Evolutionary conservation across 2,113 vertebrate genomes (phyloP), one percentile per base, ranked within the genome.

Genomic region (Etheostoma cragini): DNA sequence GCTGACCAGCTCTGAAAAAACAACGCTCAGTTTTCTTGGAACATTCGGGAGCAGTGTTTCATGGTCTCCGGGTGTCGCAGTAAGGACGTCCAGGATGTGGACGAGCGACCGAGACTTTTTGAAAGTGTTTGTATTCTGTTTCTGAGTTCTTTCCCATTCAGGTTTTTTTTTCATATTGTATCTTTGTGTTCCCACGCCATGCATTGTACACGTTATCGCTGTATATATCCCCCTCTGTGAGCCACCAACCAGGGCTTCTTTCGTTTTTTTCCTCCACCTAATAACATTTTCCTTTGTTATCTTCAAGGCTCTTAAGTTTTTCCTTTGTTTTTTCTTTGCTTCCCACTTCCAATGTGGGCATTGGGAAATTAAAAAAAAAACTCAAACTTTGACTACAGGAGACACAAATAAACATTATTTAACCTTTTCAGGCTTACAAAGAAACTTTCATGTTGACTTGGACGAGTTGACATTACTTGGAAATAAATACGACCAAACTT

Each of bases 281-380:
- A 90, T 84, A 78, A 84, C 66, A 21, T 21, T 80, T 86, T 78
- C n/a, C 61, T 63, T 80, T 80, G 64, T 65, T 13, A 8, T 52
- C 30, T 57, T 63, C 7, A 2, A 47, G 11, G 30, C 26, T 78
- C 60, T 38, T 65, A 30, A 26, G 56, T 82, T 78, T 58, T 74
- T n/a, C n/a, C n/a, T n/a, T n/a, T n/a, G n/a, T n/a, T n/a, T n/a
- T 78, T 21, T 63, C 78, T 72, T 74, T 69, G 8, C 15, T 83
- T 42, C 64, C 17, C 30, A 26, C 62, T 63, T 14, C 21, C 7
- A 50, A 7, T 62, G 46, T 66, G 67, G 30, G 63, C 46, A 22
- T 12, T 70, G 24, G 54, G 19, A 38, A 26, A 63, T 46, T 22
- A n/a, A n/a, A n/a, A n/a, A n/a, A n/a, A n/a, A n/a, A n/a, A 63